A percentile compares a stretch with the other conserved stretches of the same genome.
These are phyloP conservation scores for Melangyna quadrimaculata DNA, from an alignment of 2,888 invertebrate genomes.

Conservation along the genomic window DNA sequence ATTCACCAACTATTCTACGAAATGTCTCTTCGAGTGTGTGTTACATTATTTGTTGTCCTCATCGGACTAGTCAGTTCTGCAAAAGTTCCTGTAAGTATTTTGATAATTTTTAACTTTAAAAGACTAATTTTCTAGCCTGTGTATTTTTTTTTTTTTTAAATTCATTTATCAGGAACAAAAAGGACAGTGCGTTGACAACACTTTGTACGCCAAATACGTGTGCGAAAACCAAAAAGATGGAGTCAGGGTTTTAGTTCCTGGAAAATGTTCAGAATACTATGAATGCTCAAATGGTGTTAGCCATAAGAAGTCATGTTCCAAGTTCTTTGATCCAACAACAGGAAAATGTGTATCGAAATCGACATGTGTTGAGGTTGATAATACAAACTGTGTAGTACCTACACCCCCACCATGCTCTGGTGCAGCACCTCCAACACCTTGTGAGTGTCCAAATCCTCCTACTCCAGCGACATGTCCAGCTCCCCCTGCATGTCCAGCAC, in stretches of 20 bases:
- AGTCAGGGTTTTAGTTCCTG: conserved; percentile 76
- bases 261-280: conserved; percentile 77
- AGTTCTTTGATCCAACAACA: conserved; percentile 73
- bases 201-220: conserved; percentile 74
- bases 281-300: conserved; percentile 74
- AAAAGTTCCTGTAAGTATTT: not conserved
- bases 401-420: conserved; percentile 23
- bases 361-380: conserved; percentile 74
- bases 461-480: not conserved
- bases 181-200: conserved; percentile 72
- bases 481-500: not conserved
- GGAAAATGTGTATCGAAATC: conserved; percentile 75
- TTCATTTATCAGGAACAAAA: not conserved
- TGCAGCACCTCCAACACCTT: not conserved
- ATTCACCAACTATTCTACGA: not conserved
- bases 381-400: conserved; percentile 45
- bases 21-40: not conserved
- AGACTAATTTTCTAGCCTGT: not conserved
- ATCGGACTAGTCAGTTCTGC: not conserved
- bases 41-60: not conserved
- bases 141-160: not conserved
- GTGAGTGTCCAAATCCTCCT: not conserved
- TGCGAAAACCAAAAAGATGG: conserved; percentile 75
- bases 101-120: not conserved
- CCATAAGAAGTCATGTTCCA: conserved; percentile 72